Conservation (phyloP, 2,113 vertebrate species). For the Pygoscelis adeliae region DNA sequence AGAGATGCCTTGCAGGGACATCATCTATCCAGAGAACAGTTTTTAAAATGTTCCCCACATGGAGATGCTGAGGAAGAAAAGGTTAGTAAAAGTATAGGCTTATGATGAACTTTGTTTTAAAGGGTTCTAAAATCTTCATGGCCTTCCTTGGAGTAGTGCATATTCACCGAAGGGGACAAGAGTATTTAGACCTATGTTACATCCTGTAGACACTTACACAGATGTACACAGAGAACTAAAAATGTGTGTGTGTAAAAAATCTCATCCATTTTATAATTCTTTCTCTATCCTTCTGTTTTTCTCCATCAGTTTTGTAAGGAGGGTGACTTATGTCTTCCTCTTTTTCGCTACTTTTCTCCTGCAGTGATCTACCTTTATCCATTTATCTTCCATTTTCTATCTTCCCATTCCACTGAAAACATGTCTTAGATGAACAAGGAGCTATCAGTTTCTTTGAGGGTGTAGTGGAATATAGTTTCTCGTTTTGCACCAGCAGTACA, state of each 20-base stretch:
- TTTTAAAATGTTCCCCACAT: neutral
- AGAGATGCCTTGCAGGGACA: neutral
- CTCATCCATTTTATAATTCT: neutral
- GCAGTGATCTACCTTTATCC: neutral
- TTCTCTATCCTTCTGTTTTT: neutral
- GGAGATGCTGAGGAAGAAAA: neutral
- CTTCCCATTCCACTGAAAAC: neutral
- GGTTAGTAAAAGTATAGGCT: neutral
- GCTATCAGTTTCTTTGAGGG: neutral
- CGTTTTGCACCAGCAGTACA: neutral
- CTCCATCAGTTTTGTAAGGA: neutral
- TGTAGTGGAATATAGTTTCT: neutral
- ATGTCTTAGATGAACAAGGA: neutral
- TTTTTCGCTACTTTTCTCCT: neutral
- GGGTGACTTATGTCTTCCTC: rapidly evolving
- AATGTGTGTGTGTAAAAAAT: neutral
- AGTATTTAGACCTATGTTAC: neutral
- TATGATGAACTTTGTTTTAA: neutral
- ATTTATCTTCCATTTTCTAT: neutral
- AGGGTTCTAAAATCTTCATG: neutral
- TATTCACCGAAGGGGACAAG: neutral
- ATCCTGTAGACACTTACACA: neutral
- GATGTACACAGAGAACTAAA: neutral
- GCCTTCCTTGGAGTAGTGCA: neutral
- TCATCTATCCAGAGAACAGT: neutral